Conservation (phyloP, 2,113 vertebrate genomes). For the Sphyrna mokarran region DNA sequence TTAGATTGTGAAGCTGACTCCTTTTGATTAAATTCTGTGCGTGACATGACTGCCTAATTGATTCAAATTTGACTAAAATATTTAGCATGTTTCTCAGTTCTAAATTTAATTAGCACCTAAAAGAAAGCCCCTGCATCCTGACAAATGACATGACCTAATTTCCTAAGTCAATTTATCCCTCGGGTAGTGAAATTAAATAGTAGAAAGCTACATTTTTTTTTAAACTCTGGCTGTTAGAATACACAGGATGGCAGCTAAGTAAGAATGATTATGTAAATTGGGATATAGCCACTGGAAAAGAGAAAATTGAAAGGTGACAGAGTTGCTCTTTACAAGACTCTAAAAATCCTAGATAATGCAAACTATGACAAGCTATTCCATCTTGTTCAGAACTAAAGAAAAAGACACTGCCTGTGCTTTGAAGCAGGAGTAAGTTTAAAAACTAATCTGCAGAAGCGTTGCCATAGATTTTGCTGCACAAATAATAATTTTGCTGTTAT, state of each 20-base stretch:
- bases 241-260: not conserved
- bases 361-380: not conserved
- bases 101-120: not conserved
- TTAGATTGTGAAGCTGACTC: not conserved
- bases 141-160: not conserved
- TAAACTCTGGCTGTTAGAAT: not conserved
- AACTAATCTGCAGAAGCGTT: not conserved
- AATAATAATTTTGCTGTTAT: no score
- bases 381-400: not conserved
- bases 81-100: not conserved
- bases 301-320: not conserved
- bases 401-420: not conserved
- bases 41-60: not conserved
- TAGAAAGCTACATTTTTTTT: not conserved
- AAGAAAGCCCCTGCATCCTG: not conserved
- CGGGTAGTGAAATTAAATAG: not conserved
- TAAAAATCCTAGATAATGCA: not conserved
- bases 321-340: not conserved
- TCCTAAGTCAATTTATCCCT: not conserved
- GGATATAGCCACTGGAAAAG: not conserved
- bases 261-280: not conserved
- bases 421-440: not conserved
- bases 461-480: no score
- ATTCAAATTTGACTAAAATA: not conserved
- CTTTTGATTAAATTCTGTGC: not conserved